Base-by-base conservation (phyloP, 2,888 invertebrate genomes). In the Villa cingulata region DNA sequence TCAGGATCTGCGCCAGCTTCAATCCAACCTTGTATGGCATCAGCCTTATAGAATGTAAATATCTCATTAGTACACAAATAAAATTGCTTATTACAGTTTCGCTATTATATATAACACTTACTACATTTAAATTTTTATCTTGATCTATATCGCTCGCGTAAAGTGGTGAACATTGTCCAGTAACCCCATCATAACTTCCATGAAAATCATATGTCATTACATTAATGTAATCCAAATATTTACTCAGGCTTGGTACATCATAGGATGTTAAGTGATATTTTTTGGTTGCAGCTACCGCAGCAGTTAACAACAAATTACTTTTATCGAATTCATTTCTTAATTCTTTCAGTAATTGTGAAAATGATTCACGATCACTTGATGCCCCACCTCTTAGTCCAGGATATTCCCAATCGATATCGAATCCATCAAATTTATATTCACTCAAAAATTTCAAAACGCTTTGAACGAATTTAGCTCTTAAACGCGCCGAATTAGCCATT, bases 391-490 rank as follows among this genome's bases (percentile, higher is more conserved):
- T 60, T 57, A 73, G 71, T 15, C 62, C 70, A 0, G 77, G 77
- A 56, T 76, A 77, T 54, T 77, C 74, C 78, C 79, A 80, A 57
- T 79, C 78, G n/a, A 80, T 51, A 58, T 80, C 79, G 23, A 80
- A 69, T 6, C 80, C 80, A 56, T 80, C 76, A 54, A 80, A 80
- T 1, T 64, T 62, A 55, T 77, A 65, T 18, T 64, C 62, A 10
- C 7, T 10, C 1, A 77, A 56, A 54, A 78, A 75, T 0, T 59
- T 55, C 1, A 74, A 58, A 4, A 71, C 72, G 40, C 71, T 74
- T 15, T 70, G 54, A 7, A 75, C 72, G 52, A 80, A 76, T 14
- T 32, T 56, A 0, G 61, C 52, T 38, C 74, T 64, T 9, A 61
- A 50, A 0, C 46, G 40, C 5, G 68, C 55, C 46, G 60, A 57